These are phyloP conservation scores for Enteromius fasciolatus DNA, from an alignment of 2,797 vertebrate species.

Conservation along the genomic window DNA sequence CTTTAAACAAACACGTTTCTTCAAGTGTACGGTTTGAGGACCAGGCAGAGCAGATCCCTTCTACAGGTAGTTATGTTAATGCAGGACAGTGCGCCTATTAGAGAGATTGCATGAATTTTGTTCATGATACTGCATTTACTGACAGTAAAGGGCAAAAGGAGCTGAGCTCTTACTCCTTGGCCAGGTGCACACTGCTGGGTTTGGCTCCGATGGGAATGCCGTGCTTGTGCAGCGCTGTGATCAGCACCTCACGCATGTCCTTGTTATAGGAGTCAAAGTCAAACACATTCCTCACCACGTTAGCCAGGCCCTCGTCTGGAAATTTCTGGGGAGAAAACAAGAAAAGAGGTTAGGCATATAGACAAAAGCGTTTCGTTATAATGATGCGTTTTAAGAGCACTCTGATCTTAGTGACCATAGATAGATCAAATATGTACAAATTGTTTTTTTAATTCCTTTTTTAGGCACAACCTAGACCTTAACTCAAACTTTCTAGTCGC, in stretches of 20 bases:
- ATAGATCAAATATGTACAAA: background rate
- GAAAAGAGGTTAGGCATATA: background rate
- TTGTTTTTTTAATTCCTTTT: no score
- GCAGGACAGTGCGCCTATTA: background rate
- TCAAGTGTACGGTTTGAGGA: conserved; percentile 9
- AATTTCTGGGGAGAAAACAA: conserved; percentile 82
- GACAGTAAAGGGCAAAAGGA: conserved; percentile 18
- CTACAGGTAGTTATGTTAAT: background rate
- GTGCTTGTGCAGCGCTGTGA: conserved; percentile 89
- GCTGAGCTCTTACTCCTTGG: conserved; percentile 92
- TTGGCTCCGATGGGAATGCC: conserved; percentile 96
- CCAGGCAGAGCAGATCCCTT: background rate
- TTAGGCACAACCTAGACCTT: background rate
- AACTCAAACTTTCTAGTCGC: no score
- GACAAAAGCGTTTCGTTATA: background rate
- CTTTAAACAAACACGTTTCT: background rate
- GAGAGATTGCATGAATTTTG: background rate
- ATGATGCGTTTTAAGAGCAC: background rate
- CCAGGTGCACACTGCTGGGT: conserved; percentile 87
- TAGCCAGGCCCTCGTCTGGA: conserved; percentile 91
- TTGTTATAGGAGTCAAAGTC: conserved; percentile 99
- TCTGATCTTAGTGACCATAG: background rate
- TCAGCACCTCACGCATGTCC: conserved; percentile 88
- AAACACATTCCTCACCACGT: conserved; percentile 93
- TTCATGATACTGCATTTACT: background rate